Evolutionary conservation across 2,888 invertebrate species (phyloP).

Genomic region (Melolontha melolontha): DNA sequence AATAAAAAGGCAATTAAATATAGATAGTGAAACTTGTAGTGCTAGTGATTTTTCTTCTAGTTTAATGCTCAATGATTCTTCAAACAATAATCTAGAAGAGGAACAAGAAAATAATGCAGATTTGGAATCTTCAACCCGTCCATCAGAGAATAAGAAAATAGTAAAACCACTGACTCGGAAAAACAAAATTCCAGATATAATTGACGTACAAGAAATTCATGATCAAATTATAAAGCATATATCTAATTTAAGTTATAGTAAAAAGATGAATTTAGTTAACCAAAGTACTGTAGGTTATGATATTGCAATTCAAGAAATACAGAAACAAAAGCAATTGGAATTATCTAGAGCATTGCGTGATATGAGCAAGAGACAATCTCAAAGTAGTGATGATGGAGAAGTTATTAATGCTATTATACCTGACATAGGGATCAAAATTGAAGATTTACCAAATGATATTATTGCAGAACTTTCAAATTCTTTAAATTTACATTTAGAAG

Average conservation of each 20-base stretch:
- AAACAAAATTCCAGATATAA: conserved; percentile 29
- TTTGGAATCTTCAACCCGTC: conserved; percentile 10
- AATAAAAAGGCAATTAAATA: conserved; percentile 49
- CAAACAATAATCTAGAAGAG: conserved; percentile 22
- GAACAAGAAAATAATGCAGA: conserved; percentile 32
- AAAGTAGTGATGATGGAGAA: conserved; percentile 53
- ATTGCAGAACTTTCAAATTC: conserved; percentile 58
- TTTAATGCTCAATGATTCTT: conserved; percentile 28
- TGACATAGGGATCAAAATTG: conserved; percentile 62
- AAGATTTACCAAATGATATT: conserved; percentile 59
- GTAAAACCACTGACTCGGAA: conserved; percentile 16
- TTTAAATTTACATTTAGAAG: conserved; percentile 46
- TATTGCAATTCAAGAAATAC: conserved; percentile 59
- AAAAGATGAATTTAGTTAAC: conserved; percentile 61
- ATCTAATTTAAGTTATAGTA: conserved; percentile 59
- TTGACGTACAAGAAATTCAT: conserved; percentile 58
- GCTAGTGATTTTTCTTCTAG: conserved; percentile 27
- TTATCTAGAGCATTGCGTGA: conserved; percentile 60
- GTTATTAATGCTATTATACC: conserved; percentile 61
- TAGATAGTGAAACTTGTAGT: conserved; percentile 42
- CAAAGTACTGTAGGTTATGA: conserved; percentile 57
- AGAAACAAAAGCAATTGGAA: conserved; percentile 61
- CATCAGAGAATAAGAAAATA: conserved; percentile 25
- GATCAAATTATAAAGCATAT: conserved; percentile 61
- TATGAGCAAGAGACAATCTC: conserved; percentile 54